phyloP scores from a whole-genome alignment of 2,113 vertebrate species.

The Setophaga kirtlandii region DNA sequence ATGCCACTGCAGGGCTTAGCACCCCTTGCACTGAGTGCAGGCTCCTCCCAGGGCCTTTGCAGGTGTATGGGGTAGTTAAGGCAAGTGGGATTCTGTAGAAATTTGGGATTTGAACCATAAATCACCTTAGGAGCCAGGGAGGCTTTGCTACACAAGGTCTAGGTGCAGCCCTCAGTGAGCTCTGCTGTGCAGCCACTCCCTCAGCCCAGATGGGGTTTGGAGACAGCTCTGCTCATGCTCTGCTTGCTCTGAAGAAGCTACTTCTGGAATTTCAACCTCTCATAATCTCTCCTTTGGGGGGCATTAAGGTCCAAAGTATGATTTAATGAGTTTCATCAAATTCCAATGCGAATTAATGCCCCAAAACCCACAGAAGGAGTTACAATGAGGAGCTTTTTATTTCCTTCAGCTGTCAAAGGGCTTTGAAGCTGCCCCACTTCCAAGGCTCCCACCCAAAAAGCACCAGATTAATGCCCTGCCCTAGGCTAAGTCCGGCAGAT shows the following conservation, averaged over 20 bases:
- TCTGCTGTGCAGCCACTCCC: rapidly evolving
- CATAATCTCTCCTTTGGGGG: not conserved
- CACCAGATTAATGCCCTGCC: not conserved
- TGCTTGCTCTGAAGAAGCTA: not conserved
- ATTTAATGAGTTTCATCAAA: not conserved
- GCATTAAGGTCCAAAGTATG: not conserved
- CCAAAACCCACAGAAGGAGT: not conserved
- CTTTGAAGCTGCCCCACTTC: not conserved
- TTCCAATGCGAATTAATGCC: not conserved
- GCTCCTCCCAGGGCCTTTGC: not conserved
- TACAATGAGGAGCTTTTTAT: not conserved
- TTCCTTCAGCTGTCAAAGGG: not conserved
- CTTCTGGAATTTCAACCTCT: not conserved
- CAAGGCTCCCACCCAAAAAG: not conserved
- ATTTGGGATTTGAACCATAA: not conserved
- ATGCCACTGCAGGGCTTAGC: rapidly evolving
- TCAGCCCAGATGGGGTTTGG: not conserved
- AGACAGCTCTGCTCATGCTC: not conserved
- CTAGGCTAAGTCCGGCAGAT: not conserved
- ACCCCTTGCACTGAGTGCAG: not conserved
- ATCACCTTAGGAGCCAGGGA: not conserved
- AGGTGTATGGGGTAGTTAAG: not conserved
- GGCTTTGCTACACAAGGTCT: not conserved
- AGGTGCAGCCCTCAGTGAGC: not conserved
- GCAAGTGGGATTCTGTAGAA: not conserved